These are phyloP conservation scores for Oxyura jamaicensis DNA, from an alignment of 2,113 vertebrate genomes.

Conservation along the genomic window DNA sequence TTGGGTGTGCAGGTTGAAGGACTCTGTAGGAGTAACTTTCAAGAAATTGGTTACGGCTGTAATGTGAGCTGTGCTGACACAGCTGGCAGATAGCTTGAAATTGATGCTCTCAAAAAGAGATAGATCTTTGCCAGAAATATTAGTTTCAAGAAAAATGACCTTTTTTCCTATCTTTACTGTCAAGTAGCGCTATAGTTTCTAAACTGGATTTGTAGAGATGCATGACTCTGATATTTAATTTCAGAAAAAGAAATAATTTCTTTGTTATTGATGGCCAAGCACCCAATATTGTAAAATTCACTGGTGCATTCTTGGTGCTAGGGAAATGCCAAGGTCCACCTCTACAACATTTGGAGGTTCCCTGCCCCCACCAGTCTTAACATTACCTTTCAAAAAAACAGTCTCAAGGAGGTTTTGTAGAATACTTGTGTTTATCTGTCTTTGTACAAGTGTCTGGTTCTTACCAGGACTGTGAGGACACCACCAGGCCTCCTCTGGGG, in stretches of 20 bases:
- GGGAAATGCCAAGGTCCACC: not conserved
- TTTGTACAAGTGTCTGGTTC: not conserved
- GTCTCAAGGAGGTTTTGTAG: not conserved
- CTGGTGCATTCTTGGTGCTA: not conserved
- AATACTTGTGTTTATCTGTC: not conserved
- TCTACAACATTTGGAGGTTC: not conserved
- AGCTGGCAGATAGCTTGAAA: constrained; percentile 45
- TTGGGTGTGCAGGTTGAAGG: constrained; percentile 10
- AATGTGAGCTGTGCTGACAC: constrained; percentile 44
- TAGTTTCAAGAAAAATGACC: constrained; percentile 1
- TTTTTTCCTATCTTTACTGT: constrained; percentile 24
- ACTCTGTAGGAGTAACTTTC: constrained; percentile 12
- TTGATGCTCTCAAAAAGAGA: constrained; percentile 29
- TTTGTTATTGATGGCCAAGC: not conserved
- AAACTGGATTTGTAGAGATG: constrained; percentile 12
- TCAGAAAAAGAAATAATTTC: not conserved
- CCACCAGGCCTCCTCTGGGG: not conserved
- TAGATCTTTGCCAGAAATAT: constrained; percentile 46
- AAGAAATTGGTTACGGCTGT: constrained; percentile 15
- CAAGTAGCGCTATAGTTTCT: constrained; percentile 7
- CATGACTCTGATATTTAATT: constrained; percentile 5
- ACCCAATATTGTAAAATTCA: not conserved
- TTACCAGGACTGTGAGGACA: not conserved
- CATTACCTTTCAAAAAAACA: not conserved
- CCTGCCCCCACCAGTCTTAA: not conserved